Evolutionary conservation across 1,140 invertebrate species (phyloP).

Genomic region (Bilobella aurantiaca): DNA sequence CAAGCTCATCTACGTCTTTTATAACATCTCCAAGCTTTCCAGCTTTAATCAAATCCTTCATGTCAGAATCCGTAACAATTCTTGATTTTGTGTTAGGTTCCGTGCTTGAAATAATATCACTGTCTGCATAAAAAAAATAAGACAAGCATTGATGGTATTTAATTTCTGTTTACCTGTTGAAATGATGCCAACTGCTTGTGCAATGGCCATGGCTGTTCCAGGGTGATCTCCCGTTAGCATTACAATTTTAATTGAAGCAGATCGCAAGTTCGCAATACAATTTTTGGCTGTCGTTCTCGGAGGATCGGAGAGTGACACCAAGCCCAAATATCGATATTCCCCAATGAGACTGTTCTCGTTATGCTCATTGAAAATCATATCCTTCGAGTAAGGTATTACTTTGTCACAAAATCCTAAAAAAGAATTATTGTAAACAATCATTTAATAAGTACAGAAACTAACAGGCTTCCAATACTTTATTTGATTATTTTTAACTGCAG

Average conservation of each 20-base stretch:
- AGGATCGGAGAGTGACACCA: constrained; percentile 47
- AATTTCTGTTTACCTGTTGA: constrained; percentile 54
- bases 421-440: too few species aligned
- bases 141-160: background rate
- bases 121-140: background rate
- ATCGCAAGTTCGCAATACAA: constrained; percentile 35
- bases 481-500: too few species aligned
- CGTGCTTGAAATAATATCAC: background rate
- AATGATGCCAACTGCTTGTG: constrained; percentile 97
- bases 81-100: background rate
- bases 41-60: constrained; percentile 21
- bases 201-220: constrained; percentile 98
- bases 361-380: constrained; percentile 35
- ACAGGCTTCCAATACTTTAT: constrained; percentile 77
- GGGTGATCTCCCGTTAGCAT: constrained; percentile 70
- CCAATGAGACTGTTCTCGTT: constrained; percentile 43
- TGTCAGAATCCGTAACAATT: background rate
- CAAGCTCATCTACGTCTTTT: constrained; percentile 42
- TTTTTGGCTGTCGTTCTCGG: constrained; percentile 43
- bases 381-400: constrained; percentile 36
- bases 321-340: background rate
- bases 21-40: constrained; percentile 45
- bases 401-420: constrained; percentile 49
- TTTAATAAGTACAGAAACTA: too few species aligned
- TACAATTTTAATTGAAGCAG: constrained; percentile 37